Percentiles rank a stretch among this genome's conserved stretches.
These are phyloP conservation scores for Nephila pilipes DNA, from an alignment of 1,140 invertebrate species.

Conservation along the genomic window DNA sequence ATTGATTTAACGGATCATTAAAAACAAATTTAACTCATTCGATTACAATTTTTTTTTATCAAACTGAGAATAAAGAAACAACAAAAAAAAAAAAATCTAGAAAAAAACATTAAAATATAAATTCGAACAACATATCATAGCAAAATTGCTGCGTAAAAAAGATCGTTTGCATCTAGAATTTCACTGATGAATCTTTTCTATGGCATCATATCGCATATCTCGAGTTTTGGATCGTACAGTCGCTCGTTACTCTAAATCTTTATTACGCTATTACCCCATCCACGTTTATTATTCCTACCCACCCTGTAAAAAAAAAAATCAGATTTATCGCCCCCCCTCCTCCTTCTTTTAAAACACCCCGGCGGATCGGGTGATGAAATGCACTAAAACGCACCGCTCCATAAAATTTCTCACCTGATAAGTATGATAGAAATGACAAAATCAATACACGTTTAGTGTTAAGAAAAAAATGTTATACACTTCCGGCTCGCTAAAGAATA, in stretches of 20 bases:
- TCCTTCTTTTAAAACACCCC: too few species aligned
- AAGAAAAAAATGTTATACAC: constrained; percentile 41
- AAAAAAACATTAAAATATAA: constrained; percentile 2
- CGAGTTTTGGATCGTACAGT: constrained; percentile 14
- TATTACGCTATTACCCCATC: constrained; percentile 41
- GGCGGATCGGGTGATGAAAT: neutral
- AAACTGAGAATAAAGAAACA: neutral
- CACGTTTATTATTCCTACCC: constrained; percentile 35
- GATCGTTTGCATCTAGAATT: constrained; percentile 38
- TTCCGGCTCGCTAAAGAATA: constrained; percentile 29
- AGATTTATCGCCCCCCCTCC: neutral
- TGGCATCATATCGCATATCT: constrained; percentile 19
- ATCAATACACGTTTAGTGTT: constrained; percentile 44
- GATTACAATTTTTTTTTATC: neutral
- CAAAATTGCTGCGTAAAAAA: neutral
- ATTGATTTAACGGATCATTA: constrained; percentile 1
- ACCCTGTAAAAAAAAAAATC: neutral
- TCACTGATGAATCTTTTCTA: constrained; percentile 19
- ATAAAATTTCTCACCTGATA: constrained; percentile 52
- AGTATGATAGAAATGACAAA: constrained; percentile 61
- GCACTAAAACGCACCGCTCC: constrained; percentile 11
- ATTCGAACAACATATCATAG: neutral
- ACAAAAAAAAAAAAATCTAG: neutral
- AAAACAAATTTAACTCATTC: constrained; percentile 17
- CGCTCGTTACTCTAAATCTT: constrained; percentile 45